Evolutionary conservation across 2,797 vertebrate species (phyloP).

Genomic region (Fringilla coelebs): DNA sequence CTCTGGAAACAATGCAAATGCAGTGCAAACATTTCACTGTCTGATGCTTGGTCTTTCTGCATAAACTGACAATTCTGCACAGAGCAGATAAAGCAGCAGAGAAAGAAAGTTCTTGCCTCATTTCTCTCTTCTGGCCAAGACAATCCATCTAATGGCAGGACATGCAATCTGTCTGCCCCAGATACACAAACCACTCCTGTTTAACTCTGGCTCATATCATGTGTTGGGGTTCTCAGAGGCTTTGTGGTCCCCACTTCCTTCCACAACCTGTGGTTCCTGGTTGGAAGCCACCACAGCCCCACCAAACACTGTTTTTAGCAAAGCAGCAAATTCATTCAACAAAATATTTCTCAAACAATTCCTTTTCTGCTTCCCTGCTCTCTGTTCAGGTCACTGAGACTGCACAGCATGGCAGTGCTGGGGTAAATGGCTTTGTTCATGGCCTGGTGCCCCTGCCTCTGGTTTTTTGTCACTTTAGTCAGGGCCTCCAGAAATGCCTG

Average conservation of each 20-base stretch:
- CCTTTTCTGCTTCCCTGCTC: not conserved
- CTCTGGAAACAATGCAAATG: not conserved
- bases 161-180: not conserved
- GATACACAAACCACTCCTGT: not conserved
- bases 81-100: not conserved
- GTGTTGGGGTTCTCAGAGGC: not conserved
- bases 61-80: not conserved
- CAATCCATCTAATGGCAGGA: not conserved
- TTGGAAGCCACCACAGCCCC: not conserved
- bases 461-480: not conserved
- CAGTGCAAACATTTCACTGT: not conserved
- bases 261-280: not conserved
- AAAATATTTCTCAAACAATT: not conserved
- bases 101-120: not conserved
- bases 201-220: not conserved
- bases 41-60: not conserved
- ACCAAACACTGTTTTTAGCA: not conserved
- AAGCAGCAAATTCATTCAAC: not conserved
- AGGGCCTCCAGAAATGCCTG: not conserved
- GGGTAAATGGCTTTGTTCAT: fast-evolving
- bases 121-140: not conserved
- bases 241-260: not conserved
- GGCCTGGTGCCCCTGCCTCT: not conserved
- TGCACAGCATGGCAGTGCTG: too few relatives aligned
- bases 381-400: not conserved